Evolutionary conservation across 1,140 invertebrate genomes (phyloP), one percentile per base, ranked within the genome.

Genomic region (Drosophila nebulosa): DNA sequence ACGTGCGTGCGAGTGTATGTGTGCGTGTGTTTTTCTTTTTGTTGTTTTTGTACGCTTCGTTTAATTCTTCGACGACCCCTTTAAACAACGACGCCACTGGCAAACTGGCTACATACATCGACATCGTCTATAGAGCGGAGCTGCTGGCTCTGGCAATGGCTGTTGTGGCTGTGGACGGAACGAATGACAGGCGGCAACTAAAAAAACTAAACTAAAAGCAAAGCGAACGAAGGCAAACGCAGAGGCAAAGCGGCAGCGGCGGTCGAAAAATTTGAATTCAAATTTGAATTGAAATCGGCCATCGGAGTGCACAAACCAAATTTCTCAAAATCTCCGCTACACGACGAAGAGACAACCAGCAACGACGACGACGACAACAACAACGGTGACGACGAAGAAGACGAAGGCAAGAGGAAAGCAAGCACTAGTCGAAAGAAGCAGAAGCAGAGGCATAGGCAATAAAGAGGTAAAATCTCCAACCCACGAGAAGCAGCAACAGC

Each of bases 181-280:
- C 24, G 80, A 79, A 85, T 79, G 80, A 84, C 80, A 85, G 80
- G 80, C 80, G 80, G 80, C 80, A 76, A 84, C 80, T 84, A 85
- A 84, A 69, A 75, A 65, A 24, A 24, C 24, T 24, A 24, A 24
- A 24, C 69, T 30, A 62, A 50, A 62, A 65, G 64, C 66, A 55
- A 53, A 51, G 60, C 65, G 51, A 24, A 6, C 52, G 24, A 21
- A 53, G 21, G 52, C 52, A 27, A 55, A 50, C 64, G 65, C 24
- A 24, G 24, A 24, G 24, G 24, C 24, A 24, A 24, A 24, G 24
- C 24, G 24, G 24, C 24, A 24, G 24, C 24, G 24, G 24, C 24
- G 24, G 24, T 24, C 24, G 24, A 52, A 52, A 50, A 52, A 52
- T 52, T 52, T 42, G 39, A 42, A 16, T 42, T 42, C 16, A 16